Conservation (phyloP, 2,888 invertebrate species). For the Dione juno region DNA sequence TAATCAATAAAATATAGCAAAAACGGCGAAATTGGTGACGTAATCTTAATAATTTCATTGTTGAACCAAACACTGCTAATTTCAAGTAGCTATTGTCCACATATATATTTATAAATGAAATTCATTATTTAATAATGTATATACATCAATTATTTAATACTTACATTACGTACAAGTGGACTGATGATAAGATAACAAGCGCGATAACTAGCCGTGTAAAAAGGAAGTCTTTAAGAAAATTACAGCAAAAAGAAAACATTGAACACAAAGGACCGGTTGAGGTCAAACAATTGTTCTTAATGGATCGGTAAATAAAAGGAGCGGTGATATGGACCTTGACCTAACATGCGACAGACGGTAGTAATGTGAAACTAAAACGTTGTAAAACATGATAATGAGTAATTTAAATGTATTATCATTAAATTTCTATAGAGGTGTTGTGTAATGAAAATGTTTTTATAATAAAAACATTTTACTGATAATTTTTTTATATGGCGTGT, state of each 20-base stretch:
- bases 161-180: constrained; percentile 28
- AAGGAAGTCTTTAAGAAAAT: constrained; percentile 49
- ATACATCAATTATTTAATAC: constrained; percentile 33
- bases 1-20: too few species aligned
- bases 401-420: constrained; percentile 1
- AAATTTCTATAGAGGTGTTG: not conserved
- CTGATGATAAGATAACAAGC: constrained; percentile 40
- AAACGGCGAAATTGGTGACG: not conserved
- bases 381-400: not conserved
- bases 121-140: not conserved
- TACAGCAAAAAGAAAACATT: constrained; percentile 37
- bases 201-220: constrained; percentile 43
- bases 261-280: constrained; percentile 47
- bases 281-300: constrained; percentile 63
- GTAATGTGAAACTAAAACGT: not conserved
- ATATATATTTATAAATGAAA: not conserved
- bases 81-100: too few species aligned
- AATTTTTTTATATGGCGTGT: too few species aligned
- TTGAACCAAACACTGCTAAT: too few species aligned
- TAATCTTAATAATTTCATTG: not conserved
- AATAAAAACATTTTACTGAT: not conserved
- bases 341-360: constrained; percentile 46
- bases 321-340: constrained; percentile 71
- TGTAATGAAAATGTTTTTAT: not conserved
- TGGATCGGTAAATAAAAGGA: constrained; percentile 73